Evolutionary conservation across 2,888 invertebrate genomes (phyloP), one percentile per base, ranked within the genome.

Genomic region (Prosopocoilus inquinatus): DNA sequence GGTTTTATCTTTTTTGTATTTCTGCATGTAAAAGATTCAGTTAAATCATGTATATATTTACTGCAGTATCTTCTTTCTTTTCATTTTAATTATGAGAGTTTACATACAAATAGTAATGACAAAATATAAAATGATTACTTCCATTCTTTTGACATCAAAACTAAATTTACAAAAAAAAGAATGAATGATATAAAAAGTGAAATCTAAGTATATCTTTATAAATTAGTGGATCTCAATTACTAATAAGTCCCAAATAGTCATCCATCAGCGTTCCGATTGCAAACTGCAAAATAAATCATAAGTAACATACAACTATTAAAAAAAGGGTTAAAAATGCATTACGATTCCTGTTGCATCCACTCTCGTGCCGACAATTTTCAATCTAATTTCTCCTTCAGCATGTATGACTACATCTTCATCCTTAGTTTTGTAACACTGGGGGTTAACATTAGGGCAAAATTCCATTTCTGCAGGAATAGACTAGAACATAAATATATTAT

Each of bases 391-490:
- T 78, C 97, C 96, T 77, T 97, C 97, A 57, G 94, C 93, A 72
- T 95, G 94, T 68, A 98, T 98, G 3, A 96, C 94, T 56, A 95
- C 90, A 78, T 96, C 96, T 84, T 98, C 97, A 78, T 97, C 96
- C 80, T 96, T 94, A 13, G 95, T 96, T 80, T 97, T 98, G 76
- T 99, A 99, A 75, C 98, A 99, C 0, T 96, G 95, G 11, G 98
- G 97, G 76, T 93, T 95, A 33, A 94, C 91, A 75, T 96, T 96
- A 0, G 98, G 96, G 76, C 99, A 99, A 79, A 97, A 99, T 75
- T 98, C 95, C 96, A 99, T 97, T 76, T 99, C 98, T 12, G 96
- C 91, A 49, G 99, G 99, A 68, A 99, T 99, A 2, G 96, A 96
- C 94, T 96, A 78, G 53, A 78, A 76, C 59, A 52, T 16, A 20